These are phyloP conservation scores for Serranus cabrilla DNA, from an alignment of 2,797 vertebrate genomes.

Conservation along the genomic window DNA sequence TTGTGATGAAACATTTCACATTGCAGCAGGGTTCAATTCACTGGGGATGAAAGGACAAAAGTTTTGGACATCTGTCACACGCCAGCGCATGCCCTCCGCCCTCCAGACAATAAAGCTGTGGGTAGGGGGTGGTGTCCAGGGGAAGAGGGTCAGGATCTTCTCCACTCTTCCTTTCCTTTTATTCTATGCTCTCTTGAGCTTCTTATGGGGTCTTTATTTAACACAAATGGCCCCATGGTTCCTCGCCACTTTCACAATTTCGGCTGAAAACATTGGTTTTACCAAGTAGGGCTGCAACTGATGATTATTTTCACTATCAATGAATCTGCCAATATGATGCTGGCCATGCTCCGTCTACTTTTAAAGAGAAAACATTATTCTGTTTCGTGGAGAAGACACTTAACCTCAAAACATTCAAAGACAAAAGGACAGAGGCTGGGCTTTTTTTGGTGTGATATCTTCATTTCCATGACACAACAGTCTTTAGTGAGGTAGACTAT, in stretches of 20 bases:
- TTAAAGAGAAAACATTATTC: slow-evolving; percentile 2
- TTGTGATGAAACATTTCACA: slow-evolving; percentile 41
- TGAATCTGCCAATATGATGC: neutral
- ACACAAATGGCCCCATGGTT: slow-evolving; percentile 33
- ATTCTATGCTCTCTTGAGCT: slow-evolving; percentile 34
- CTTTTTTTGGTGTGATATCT: slow-evolving; percentile 71
- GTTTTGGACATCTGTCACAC: slow-evolving; percentile 70
- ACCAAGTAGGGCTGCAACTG: neutral
- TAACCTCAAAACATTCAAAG: slow-evolving; percentile 31
- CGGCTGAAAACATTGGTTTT: neutral
- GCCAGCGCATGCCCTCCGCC: slow-evolving; percentile 50
- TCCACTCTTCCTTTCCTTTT: slow-evolving; percentile 43
- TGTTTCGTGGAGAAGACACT: slow-evolving; percentile 32
- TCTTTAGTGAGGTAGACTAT: slow-evolving; percentile 83
- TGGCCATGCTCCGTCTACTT: neutral
- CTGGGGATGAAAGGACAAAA: slow-evolving; percentile 55
- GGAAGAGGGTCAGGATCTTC: slow-evolving; percentile 51
- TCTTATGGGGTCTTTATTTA: slow-evolving; percentile 21
- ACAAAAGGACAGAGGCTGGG: slow-evolving; percentile 62
- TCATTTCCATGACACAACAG: slow-evolving; percentile 81
- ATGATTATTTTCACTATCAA: no score
- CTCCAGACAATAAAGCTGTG: slow-evolving; percentile 50
- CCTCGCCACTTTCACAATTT: slow-evolving; percentile 19
- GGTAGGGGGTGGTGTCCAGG: slow-evolving; percentile 27
- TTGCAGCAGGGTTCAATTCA: slow-evolving; percentile 36